Conservation (phyloP, 2,888 invertebrate species). For the Drosophila diplacantha region DNA sequence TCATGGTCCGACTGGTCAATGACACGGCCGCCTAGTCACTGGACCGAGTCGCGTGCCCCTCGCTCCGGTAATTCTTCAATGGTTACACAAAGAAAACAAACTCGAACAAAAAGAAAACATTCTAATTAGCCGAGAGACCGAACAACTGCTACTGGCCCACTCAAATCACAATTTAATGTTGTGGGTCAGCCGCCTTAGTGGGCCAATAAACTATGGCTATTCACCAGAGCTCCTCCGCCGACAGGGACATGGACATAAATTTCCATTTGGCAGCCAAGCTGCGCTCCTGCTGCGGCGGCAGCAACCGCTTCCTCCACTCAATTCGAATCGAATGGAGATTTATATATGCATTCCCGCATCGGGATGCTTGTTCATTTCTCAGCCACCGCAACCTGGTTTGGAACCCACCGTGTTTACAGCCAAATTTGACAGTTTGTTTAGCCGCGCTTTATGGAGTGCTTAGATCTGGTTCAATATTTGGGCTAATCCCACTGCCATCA, state of each 20-base stretch:
- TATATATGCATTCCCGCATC: constrained; percentile 44
- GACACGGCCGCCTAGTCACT: constrained; percentile 40
- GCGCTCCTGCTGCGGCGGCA: constrained; percentile 38
- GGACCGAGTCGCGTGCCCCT: constrained; percentile 24
- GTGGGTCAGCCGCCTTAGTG: constrained; percentile 68
- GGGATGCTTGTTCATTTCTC: constrained; percentile 43
- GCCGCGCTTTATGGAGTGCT: constrained; percentile 35
- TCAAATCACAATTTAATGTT: constrained; percentile 70
- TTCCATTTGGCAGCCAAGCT: constrained; percentile 41
- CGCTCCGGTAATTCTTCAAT: constrained; percentile 6
- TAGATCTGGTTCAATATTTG: constrained; percentile 39
- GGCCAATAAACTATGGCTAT: constrained; percentile 61
- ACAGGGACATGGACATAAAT: constrained; percentile 48
- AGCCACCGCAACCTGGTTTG: constrained; percentile 43
- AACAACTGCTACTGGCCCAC: constrained; percentile 46
- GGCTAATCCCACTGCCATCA: constrained; percentile 42
- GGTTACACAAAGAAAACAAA: background rate
- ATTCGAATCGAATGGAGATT: constrained; percentile 46
- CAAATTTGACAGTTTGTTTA: constrained; percentile 55
- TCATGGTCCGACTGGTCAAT: constrained; percentile 56
- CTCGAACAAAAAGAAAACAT: constrained; percentile 9
- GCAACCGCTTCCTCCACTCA: constrained; percentile 28
- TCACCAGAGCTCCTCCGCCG: constrained; percentile 3
- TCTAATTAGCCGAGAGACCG: constrained; percentile 23
- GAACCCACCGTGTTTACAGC: constrained; percentile 43